Conservation (phyloP, 2,888 invertebrate species). For the Brachypalpus laphriformis region DNA sequence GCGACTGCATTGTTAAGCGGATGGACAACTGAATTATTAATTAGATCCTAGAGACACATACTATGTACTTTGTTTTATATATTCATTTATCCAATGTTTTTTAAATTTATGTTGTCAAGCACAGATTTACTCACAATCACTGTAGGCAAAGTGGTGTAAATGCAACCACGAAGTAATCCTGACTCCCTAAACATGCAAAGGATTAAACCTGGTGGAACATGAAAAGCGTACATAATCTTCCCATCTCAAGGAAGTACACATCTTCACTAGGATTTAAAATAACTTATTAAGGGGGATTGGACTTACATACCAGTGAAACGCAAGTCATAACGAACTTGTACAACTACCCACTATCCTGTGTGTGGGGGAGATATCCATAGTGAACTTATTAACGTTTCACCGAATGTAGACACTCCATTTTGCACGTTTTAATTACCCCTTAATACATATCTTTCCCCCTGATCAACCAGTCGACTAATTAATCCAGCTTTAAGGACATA, state of each 20-base stretch:
- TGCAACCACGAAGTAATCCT: background rate
- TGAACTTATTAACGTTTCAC: slow-evolving; percentile 4
- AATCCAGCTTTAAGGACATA: slow-evolving; percentile 37
- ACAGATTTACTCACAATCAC: background rate
- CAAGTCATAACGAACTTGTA: too few species aligned
- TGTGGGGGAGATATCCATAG: background rate
- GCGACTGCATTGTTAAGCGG: too few species aligned
- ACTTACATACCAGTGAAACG: background rate
- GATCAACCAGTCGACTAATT: slow-evolving; percentile 21
- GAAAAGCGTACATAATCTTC: background rate
- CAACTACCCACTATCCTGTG: too few species aligned
- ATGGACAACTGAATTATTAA: too few species aligned
- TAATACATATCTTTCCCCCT: background rate
- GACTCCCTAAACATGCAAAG: background rate
- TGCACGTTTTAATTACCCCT: slow-evolving; percentile 56
- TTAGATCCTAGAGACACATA: too few species aligned
- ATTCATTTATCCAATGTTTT: too few species aligned
- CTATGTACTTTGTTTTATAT: too few species aligned
- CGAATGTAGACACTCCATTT: slow-evolving; percentile 34
- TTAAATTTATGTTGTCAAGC: too few species aligned
- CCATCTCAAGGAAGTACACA: background rate
- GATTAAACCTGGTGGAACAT: background rate
- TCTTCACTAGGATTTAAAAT: background rate
- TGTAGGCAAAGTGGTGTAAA: background rate
- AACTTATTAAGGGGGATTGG: background rate